These are phyloP conservation scores for Grapholita molesta DNA, from an alignment of 1,140 invertebrate species.

Conservation along the genomic window DNA sequence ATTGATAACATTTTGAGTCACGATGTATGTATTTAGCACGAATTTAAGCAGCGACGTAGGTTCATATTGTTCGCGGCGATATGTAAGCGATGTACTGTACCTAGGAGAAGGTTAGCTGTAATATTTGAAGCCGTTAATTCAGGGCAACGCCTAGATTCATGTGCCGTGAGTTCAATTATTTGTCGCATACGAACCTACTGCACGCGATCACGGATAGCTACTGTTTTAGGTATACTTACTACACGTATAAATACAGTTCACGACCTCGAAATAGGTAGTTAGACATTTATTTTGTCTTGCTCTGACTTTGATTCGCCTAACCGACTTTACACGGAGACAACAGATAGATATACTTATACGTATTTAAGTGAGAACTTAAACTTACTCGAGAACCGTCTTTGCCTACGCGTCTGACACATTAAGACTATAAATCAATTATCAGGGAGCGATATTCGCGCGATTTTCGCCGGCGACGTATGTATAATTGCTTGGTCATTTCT, in stretches of 20 bases:
- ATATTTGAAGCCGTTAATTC: neutral
- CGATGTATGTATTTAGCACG: conserved; percentile 33
- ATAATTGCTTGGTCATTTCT: neutral
- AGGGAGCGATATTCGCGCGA: neutral
- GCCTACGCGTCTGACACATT: neutral
- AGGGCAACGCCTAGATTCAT: neutral
- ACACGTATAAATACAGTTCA: neutral
- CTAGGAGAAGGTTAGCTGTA: neutral
- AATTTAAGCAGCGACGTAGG: conserved; percentile 28
- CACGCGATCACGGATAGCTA: neutral
- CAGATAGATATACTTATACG: neutral
- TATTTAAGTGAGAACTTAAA: neutral
- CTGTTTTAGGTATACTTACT: neutral
- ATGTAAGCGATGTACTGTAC: conserved; percentile 1
- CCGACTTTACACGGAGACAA: neutral
- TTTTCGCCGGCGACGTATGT: neutral
- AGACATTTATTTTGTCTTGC: neutral
- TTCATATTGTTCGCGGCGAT: neutral
- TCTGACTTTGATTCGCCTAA: neutral
- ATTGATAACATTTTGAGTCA: conserved; percentile 32
- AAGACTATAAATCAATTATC: neutral
- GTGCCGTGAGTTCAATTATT: neutral
- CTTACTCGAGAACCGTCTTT: neutral
- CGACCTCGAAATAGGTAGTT: neutral
- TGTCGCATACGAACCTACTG: neutral